phyloP scores from a whole-genome alignment of 1,140 invertebrate genomes.

The Centruroides vittatus region DNA sequence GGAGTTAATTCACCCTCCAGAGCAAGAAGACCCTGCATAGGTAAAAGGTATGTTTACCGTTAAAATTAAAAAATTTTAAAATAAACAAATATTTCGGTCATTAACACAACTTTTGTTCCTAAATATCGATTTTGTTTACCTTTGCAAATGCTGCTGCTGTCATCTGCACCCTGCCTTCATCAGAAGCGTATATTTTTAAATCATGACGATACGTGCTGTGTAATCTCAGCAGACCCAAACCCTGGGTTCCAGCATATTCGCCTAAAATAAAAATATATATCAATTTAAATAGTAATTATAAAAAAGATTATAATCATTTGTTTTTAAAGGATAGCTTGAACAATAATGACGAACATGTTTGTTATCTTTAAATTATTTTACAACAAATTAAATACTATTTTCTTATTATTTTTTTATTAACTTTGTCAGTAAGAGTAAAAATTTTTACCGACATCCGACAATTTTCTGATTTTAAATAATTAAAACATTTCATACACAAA shows the following conservation, averaged over 20 bases:
- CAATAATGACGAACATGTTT: too few species aligned
- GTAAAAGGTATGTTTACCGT: not conserved
- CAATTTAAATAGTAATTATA: too few species aligned
- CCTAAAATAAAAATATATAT: slow-evolving; percentile 35
- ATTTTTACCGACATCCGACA: too few species aligned
- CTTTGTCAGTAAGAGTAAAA: too few species aligned
- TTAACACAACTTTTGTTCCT: not conserved
- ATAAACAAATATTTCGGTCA: not conserved
- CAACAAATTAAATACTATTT: too few species aligned
- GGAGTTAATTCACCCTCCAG: slow-evolving; percentile 96
- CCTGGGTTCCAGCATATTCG: slow-evolving; percentile 75
- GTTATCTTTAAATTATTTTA: too few species aligned
- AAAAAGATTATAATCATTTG: too few species aligned
- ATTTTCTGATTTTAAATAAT: too few species aligned
- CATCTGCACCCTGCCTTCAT: slow-evolving; percentile 98
- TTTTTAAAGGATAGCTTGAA: too few species aligned
- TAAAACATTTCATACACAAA: too few species aligned
- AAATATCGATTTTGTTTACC: slow-evolving; percentile 8
- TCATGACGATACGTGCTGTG: slow-evolving; percentile 98
- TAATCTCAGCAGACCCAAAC: slow-evolving; percentile 75
- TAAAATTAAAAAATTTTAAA: not conserved
- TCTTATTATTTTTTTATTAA: too few species aligned
- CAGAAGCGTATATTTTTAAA: slow-evolving; percentile 97
- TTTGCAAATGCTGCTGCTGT: slow-evolving; percentile 99
- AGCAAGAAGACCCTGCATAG: slow-evolving; percentile 59